Percentiles rank a stretch among this genome's conserved stretches.
Evolutionary conservation across 2,888 invertebrate genomes (phyloP).

Genomic region (Encarsia formosa): DNA sequence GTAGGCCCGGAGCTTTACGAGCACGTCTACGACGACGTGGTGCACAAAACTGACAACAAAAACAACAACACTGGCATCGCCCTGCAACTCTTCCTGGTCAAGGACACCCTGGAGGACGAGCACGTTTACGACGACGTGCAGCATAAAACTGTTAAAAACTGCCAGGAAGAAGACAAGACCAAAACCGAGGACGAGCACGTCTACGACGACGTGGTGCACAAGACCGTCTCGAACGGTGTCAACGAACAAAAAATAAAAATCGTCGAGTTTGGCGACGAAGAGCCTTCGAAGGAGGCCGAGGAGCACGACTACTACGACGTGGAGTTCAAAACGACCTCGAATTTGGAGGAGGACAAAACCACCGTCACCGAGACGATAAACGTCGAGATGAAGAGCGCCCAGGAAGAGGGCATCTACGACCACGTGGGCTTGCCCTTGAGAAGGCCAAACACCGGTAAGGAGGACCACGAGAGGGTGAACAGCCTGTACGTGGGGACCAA

Average conservation of each 20-base stretch:
- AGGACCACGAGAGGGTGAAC: slow-evolving; percentile 43
- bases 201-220: slow-evolving; percentile 29
- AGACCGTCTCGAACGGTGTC: background rate
- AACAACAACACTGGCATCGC: too few species aligned
- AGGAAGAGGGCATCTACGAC: slow-evolving; percentile 32
- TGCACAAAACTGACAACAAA: too few species aligned
- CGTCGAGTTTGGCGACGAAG: background rate
- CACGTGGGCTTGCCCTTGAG: slow-evolving; percentile 29
- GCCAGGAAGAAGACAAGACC: background rate
- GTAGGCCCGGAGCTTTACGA: too few species aligned
- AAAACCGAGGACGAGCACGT: slow-evolving; percentile 16
- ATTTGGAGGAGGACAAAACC: too few species aligned
- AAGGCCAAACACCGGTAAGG: slow-evolving; percentile 1
- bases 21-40: slow-evolving; percentile 13
- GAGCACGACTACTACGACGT: background rate
- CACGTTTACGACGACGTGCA: slow-evolving; percentile 14
- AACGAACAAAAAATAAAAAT: background rate
- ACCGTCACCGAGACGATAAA: too few species aligned
- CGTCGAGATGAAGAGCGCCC: slow-evolving; percentile 2
- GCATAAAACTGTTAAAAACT: too few species aligned
- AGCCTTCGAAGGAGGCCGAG: background rate
- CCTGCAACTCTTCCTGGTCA: too few species aligned
- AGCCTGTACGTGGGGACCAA: slow-evolving; percentile 44
- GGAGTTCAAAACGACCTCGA: slow-evolving; percentile 11
- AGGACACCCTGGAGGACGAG: slow-evolving; percentile 8